Conservation (phyloP, 2,113 vertebrate species). For the Grus americana region DNA sequence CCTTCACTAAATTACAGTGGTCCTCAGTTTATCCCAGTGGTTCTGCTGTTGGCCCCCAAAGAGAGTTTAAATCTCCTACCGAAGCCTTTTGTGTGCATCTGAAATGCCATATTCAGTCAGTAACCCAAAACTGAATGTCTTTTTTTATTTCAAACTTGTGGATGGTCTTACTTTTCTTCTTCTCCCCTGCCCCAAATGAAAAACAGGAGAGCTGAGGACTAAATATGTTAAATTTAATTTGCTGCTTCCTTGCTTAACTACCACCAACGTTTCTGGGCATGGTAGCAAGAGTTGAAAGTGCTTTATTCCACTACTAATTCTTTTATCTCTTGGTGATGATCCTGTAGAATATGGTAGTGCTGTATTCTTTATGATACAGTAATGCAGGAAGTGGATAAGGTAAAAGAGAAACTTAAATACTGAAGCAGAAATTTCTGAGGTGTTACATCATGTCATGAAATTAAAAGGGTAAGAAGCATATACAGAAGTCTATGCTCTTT, state of each 20-base stretch:
- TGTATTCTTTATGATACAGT: background rate
- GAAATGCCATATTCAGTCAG: conserved; percentile 27
- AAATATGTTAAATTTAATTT: background rate
- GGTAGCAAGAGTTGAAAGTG: background rate
- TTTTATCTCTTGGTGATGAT: background rate
- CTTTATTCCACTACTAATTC: background rate
- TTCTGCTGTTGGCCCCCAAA: background rate
- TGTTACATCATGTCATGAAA: background rate
- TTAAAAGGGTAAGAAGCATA: background rate
- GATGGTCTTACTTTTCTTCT: conserved; percentile 12
- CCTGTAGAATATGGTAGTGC: background rate
- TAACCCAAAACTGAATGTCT: conserved; percentile 1
- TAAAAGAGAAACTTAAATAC: background rate
- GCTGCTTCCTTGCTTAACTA: background rate
- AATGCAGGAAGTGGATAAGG: background rate
- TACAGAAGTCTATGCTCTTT: background rate
- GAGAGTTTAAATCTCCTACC: background rate
- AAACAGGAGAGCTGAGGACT: conserved; percentile 1
- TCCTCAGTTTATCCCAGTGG: conserved; percentile 28
- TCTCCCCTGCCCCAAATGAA: background rate
- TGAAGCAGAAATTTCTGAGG: background rate
- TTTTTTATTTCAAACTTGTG: background rate
- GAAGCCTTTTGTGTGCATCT: conserved; percentile 1
- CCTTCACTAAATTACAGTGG: conserved; percentile 21
- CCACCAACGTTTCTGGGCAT: background rate